Base-by-base conservation (phyloP, 1,140 invertebrate genomes). In the Melipona quadrifasciata region DNA sequence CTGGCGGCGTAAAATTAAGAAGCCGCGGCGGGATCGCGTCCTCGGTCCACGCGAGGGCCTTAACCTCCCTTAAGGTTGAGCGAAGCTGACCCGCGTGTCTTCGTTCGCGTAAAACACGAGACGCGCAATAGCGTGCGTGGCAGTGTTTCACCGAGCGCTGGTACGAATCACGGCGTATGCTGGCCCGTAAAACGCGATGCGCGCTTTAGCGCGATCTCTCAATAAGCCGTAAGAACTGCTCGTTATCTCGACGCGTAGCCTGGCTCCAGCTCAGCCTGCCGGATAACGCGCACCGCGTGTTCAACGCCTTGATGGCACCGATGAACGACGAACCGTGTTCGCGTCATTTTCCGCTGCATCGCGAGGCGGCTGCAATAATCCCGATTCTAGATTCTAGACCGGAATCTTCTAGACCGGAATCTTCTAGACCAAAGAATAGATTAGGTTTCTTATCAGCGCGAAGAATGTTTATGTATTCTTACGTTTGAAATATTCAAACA, bases 131-230 rank as follows among this genome's bases (percentile, higher is more conserved):
- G n/a, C 39, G 8, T 47, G 39, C 6, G 39, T 47, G 8, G 39
- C 8, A 47, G 55, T 55, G 61, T 82, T 47, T 58, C 12, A 64
- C 6, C 16, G n/a, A n/a, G 34, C 31, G n/a, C 58, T 47, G 58
- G 58, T 61, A 61, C 58, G 84, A 73, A 77, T 75, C 65, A 64
- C 67, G 21, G 67, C 39, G 39, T 39, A 58, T 68, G 61, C 76
- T 77, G 64, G 64, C 75, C 80, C 82, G 84, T 79, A 86, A 89
- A 89, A 79, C 87, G 61, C 72, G 81, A 75, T 75, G 78, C 87
- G 55, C 76, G 68, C 61, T 76, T 86, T 78, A 78, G 68, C 68
- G 85, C 86, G 88, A 90, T 89, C 80, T 89, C 88, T 90, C 88
- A 90, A 90, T 89, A 90, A 89, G 85, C 57, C 61, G 80, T 27